phyloP scores from a whole-genome alignment of 2,113 vertebrate genomes.

The Ciconia stormi region DNA sequence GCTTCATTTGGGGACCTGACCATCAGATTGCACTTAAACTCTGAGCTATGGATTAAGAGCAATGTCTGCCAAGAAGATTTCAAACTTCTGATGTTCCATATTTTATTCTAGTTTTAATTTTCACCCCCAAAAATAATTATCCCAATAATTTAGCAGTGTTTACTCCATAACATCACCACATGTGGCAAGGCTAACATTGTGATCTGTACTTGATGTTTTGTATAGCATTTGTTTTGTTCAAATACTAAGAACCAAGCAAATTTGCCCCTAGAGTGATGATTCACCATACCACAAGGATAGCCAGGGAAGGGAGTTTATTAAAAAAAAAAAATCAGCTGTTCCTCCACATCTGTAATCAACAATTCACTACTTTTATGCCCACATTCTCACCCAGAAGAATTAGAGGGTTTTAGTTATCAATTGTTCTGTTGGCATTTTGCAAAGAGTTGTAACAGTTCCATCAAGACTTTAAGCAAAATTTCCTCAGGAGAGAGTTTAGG shows the following conservation, averaged over 20 bases:
- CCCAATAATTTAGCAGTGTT: neutral
- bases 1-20: neutral
- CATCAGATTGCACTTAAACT: neutral
- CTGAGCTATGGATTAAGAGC: neutral
- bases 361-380: neutral
- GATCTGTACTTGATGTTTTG: neutral
- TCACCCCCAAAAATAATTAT: neutral
- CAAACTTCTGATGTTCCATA: neutral
- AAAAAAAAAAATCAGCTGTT: neutral
- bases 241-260: neutral
- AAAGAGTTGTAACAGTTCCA: neutral
- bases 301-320: neutral
- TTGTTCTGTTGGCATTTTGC: neutral
- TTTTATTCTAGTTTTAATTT: neutral
- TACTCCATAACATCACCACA: neutral
- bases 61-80: neutral
- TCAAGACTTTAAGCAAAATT: neutral
- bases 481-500: neutral
- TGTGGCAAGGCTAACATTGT: neutral
- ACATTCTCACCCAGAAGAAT: neutral
- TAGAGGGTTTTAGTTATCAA: neutral
- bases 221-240: neutral
- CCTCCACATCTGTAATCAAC: neutral
- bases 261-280: neutral
- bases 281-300: neutral